These are phyloP conservation scores for Bombylius discolor DNA, from an alignment of 2,888 invertebrate species.

Conservation along the genomic window DNA sequence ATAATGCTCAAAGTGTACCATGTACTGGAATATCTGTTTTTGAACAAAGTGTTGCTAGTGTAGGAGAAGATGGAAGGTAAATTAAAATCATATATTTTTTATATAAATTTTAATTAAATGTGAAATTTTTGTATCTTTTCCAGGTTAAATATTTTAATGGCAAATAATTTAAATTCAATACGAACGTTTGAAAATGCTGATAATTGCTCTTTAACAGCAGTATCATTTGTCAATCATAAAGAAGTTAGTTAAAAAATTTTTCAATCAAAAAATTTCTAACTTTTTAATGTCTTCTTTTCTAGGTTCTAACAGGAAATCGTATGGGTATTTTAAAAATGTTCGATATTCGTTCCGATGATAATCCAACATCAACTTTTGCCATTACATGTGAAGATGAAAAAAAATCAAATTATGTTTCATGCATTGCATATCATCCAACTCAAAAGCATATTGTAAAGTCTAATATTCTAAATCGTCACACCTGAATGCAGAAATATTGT, in stretches of 20 bases:
- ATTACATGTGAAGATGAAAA: slow-evolving; percentile 56
- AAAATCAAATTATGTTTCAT: slow-evolving; percentile 47
- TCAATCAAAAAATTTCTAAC: background rate
- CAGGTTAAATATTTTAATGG: slow-evolving; percentile 40
- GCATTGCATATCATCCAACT: slow-evolving; percentile 71
- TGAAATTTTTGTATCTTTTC: background rate
- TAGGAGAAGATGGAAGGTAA: slow-evolving; percentile 73
- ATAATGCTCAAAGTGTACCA: slow-evolving; percentile 43
- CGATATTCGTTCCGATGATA: slow-evolving; percentile 58
- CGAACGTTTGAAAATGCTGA: slow-evolving; percentile 53
- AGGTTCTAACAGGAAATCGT: slow-evolving; percentile 74
- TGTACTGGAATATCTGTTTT: slow-evolving; percentile 65
- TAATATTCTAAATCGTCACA: background rate
- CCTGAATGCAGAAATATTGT: too few species aligned
- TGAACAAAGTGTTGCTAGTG: slow-evolving; percentile 65
- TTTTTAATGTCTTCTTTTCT: background rate
- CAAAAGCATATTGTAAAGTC: slow-evolving; percentile 62
- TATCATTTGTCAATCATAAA: slow-evolving; percentile 57
- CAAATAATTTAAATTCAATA: slow-evolving; percentile 37
- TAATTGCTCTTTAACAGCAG: slow-evolving; percentile 65
- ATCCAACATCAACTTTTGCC: slow-evolving; percentile 56
- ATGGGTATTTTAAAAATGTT: slow-evolving; percentile 82
- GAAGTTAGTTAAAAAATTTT: slow-evolving; percentile 32
- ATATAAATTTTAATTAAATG: slow-evolving; percentile 27
- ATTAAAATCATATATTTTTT: slow-evolving; percentile 39